phyloP scores from a whole-genome alignment of 2,797 vertebrate species.

The Hozukius guyotensis region DNA sequence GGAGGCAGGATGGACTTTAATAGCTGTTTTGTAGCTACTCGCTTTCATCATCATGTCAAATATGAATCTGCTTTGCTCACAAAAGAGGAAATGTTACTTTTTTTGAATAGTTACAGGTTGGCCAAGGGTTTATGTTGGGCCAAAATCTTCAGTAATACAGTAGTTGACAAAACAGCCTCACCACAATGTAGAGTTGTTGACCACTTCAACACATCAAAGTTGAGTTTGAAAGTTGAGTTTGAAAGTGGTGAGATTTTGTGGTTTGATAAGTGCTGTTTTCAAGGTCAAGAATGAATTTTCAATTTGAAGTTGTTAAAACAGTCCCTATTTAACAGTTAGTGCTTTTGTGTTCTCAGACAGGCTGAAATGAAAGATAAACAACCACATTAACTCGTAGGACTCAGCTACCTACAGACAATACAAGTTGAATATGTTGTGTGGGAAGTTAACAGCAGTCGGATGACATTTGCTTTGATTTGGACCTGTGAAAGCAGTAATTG shows the following conservation, averaged over 20 bases:
- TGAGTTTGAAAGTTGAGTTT: not conserved
- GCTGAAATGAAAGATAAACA: not conserved
- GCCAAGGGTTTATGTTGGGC: not conserved
- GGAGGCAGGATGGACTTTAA: not conserved
- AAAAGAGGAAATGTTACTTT: not conserved
- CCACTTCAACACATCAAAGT: not conserved
- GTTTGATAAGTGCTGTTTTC: not conserved
- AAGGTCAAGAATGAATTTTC: not conserved
- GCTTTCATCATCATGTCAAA: not conserved
- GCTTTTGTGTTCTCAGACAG: not conserved
- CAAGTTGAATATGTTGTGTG: not conserved
- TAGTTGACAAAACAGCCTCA: not conserved
- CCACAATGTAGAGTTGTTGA: not conserved
- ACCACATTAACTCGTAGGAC: not conserved
- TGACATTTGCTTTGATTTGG: not conserved
- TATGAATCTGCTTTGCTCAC: not conserved
- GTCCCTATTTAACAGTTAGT: not conserved
- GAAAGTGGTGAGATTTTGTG: not conserved
- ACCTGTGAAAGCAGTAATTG: not conserved
- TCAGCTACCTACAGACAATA: not conserved
- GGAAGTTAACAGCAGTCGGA: not conserved
- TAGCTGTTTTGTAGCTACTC: not conserved
- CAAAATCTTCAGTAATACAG: not conserved
- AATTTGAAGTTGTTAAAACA: not conserved
- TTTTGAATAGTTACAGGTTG: not conserved